A percentile compares a stretch with the other conserved stretches of the same genome.
These are phyloP conservation scores for Steromphala cineraria DNA, from an alignment of 2,888 invertebrate genomes.

Conservation along the genomic window DNA sequence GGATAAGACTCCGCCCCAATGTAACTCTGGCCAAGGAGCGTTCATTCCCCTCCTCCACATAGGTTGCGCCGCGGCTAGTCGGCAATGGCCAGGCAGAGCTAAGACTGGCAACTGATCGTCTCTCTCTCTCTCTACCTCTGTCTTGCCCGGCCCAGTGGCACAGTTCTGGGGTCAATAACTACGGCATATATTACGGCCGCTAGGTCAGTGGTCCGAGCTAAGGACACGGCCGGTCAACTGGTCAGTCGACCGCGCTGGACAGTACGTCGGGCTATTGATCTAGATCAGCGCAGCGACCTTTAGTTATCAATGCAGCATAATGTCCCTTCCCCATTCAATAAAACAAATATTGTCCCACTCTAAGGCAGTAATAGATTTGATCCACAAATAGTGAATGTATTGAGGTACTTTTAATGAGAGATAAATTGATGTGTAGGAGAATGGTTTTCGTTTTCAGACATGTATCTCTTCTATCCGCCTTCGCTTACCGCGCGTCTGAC, in stretches of 20 bases:
- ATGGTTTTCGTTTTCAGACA: background rate
- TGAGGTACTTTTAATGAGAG: no score
- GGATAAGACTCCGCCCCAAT: background rate
- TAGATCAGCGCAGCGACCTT: no score
- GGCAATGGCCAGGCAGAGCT: background rate
- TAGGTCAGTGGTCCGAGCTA: slow-evolving; percentile 19
- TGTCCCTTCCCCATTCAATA: no score
- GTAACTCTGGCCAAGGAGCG: no score
- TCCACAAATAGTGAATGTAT: no score
- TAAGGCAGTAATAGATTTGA: no score
- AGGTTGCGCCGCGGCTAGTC: background rate
- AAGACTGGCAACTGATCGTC: background rate
- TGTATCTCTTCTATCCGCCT: background rate
- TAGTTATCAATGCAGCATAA: no score
- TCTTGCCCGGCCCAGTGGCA: slow-evolving; percentile 10
- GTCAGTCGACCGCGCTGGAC: slow-evolving; percentile 4
- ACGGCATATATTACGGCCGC: slow-evolving; percentile 21
- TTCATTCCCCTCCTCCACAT: no score
- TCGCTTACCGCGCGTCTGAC: background rate
- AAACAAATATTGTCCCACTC: no score
- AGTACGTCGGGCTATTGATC: background rate
- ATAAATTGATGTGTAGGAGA: no score
- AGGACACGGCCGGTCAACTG: slow-evolving; percentile 17
- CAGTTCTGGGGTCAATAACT: slow-evolving; percentile 12
- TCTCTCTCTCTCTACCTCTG: background rate